These are phyloP conservation scores for Sphaerophoria rueppellii DNA, from an alignment of 2,888 invertebrate genomes.

Conservation along the genomic window DNA sequence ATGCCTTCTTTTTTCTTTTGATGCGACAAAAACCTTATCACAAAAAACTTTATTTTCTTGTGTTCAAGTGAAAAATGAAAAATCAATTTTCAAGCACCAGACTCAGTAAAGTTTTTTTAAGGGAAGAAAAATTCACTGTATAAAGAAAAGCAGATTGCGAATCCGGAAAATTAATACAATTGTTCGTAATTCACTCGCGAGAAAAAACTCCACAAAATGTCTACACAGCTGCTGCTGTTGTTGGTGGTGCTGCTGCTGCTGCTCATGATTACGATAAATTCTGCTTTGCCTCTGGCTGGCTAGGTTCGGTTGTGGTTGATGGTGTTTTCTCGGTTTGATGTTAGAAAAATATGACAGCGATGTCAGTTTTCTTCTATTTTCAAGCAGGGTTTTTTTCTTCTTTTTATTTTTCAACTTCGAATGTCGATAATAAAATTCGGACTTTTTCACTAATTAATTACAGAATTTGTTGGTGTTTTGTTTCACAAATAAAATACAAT, in stretches of 20 bases:
- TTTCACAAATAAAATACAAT: not conserved
- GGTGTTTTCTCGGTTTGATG: conserved; percentile 28
- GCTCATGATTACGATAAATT: conserved; percentile 58
- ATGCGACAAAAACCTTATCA: not conserved
- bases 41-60: not conserved
- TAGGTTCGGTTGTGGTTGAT: too few relatives aligned
- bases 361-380: conserved; percentile 58
- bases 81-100: conserved; percentile 59
- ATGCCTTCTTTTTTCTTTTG: too few relatives aligned
- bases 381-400: conserved; percentile 29
- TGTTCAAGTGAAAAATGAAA: conserved; percentile 40
- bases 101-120: conserved; percentile 10
- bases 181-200: conserved; percentile 67
- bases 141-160: conserved; percentile 67
- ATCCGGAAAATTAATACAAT: conserved; percentile 53
- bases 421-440: conserved; percentile 44
- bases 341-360: conserved; percentile 58
- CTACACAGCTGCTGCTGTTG: conserved; percentile 66
- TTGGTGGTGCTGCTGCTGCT: conserved; percentile 11
- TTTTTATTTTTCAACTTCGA: conserved; percentile 15
- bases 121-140: conserved; percentile 37
- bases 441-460: conserved; percentile 6
- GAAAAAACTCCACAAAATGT: conserved; percentile 70
- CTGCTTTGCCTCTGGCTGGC: conserved; percentile 42
- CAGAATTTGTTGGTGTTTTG: not conserved